A percentile compares a stretch with the other conserved stretches of the same genome.
phyloP scores from a whole-genome alignment of 2,888 invertebrate species.

The Amphipoea lucens region DNA sequence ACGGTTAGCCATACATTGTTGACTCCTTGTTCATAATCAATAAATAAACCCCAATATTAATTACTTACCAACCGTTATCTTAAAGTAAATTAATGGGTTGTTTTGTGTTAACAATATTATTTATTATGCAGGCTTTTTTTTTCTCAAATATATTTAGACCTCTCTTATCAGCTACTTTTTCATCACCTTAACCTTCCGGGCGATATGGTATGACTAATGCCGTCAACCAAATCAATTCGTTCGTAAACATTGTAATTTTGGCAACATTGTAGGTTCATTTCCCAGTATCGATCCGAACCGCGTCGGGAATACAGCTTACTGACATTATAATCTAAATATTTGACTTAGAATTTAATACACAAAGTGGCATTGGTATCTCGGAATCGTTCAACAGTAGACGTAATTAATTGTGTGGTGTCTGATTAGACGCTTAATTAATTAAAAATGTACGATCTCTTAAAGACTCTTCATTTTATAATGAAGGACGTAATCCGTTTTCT shows the following conservation, averaged over 20 bases:
- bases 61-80: not conserved
- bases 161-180: slow-evolving; percentile 38
- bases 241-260: slow-evolving; percentile 31
- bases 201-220: slow-evolving; percentile 35
- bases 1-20: too few relatives aligned
- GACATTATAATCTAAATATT: not conserved
- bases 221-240: slow-evolving; percentile 5
- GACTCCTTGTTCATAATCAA: too few relatives aligned
- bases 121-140: slow-evolving; percentile 19
- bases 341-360: not conserved
- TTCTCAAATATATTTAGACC: slow-evolving; percentile 17
- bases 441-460: slow-evolving; percentile 37
- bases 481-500: slow-evolving; percentile 25
- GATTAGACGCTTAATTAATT: not conserved
- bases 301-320: not conserved
- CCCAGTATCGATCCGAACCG: slow-evolving; percentile 8
- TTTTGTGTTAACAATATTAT: not conserved
- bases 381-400: not conserved
- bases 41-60: not conserved
- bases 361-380: not conserved
- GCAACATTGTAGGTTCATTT: slow-evolving; percentile 2
- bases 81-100: not conserved
- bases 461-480: slow-evolving; percentile 19
- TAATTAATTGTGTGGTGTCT: not conserved
- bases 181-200: slow-evolving; percentile 49